Evolutionary conservation across 2,888 invertebrate species (phyloP).

Genomic region (Campoplex capitator): DNA sequence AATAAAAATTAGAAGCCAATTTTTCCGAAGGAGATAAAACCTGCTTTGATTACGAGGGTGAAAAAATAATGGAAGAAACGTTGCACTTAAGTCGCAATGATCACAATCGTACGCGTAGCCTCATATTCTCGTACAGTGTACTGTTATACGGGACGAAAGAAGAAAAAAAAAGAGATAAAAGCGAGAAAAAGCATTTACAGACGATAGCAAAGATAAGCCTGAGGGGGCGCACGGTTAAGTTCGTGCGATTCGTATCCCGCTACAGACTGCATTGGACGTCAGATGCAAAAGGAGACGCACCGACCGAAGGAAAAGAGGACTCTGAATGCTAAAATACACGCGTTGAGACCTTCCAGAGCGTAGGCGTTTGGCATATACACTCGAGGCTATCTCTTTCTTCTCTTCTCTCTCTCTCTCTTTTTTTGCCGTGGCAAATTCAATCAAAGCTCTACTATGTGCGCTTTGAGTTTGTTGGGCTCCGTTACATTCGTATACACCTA

Average conservation of each 20-base stretch:
- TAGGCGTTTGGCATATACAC: constrained; percentile 62
- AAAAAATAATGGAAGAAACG: constrained; percentile 10
- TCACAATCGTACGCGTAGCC: constrained; percentile 17
- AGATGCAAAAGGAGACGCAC: constrained; percentile 38
- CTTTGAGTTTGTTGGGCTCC: constrained; percentile 64
- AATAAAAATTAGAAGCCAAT: not conserved
- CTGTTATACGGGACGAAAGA: constrained; percentile 37
- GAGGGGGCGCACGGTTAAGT: constrained; percentile 47
- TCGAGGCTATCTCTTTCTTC: constrained; percentile 15
- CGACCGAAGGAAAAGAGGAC: constrained; percentile 33
- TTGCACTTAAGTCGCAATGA: constrained; percentile 29
- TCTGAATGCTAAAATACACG: constrained; percentile 63
- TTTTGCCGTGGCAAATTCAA: constrained; percentile 81
- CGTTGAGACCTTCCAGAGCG: constrained; percentile 53
- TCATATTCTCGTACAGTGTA: constrained; percentile 24
- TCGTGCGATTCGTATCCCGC: constrained; percentile 30
- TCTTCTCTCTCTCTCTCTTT: constrained; percentile 25
- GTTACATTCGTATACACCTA: constrained; percentile 61
- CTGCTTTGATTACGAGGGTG: not conserved
- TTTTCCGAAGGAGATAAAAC: not conserved
- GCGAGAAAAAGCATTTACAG: constrained; percentile 51
- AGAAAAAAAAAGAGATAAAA: not conserved
- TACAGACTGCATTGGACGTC: constrained; percentile 44
- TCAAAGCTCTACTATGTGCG: constrained; percentile 77
- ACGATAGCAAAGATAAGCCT: constrained; percentile 63